Percentiles rank a stretch among this genome's conserved stretches.
Evolutionary conservation across 2,113 vertebrate genomes (phyloP).

Genomic region (Crypturellus undulatus): DNA sequence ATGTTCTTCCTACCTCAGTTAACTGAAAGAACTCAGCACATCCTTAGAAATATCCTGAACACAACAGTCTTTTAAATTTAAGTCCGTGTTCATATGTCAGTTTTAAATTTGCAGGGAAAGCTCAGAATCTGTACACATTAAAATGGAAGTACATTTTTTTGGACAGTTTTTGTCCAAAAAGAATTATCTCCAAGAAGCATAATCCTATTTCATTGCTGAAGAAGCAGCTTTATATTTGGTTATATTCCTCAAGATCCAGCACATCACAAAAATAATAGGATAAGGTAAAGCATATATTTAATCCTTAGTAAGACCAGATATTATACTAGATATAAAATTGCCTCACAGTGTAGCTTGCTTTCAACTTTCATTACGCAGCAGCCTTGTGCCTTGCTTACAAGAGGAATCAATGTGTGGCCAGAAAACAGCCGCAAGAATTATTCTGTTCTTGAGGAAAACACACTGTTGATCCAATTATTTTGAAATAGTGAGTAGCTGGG

Average conservation of each 20-base stretch:
- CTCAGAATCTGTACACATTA: neutral
- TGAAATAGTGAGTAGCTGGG: slow-evolving; percentile 36
- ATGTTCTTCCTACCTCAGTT: neutral
- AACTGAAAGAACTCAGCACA: neutral
- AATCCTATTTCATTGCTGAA: neutral
- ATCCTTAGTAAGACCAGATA: neutral
- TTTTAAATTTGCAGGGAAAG: neutral
- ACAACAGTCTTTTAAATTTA: neutral
- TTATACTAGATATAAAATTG: neutral
- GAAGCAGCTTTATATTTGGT: neutral
- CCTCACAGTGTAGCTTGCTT: neutral
- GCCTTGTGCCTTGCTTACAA: neutral
- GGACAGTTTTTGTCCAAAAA: neutral
- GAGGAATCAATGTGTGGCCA: neutral
- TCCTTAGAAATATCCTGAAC: neutral
- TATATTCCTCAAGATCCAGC: neutral
- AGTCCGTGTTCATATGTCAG: neutral
- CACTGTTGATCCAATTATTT: slow-evolving; percentile 70
- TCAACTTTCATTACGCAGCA: neutral
- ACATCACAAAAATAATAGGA: neutral
- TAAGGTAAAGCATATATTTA: neutral
- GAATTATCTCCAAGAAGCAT: neutral
- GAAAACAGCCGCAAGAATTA: neutral
- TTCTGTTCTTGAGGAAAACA: slow-evolving; percentile 24
- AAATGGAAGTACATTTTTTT: neutral